Evolutionary conservation across 2,113 vertebrate genomes (phyloP), one percentile per base, ranked within the genome.

Genomic region (Plecturocebus donacophilus): DNA sequence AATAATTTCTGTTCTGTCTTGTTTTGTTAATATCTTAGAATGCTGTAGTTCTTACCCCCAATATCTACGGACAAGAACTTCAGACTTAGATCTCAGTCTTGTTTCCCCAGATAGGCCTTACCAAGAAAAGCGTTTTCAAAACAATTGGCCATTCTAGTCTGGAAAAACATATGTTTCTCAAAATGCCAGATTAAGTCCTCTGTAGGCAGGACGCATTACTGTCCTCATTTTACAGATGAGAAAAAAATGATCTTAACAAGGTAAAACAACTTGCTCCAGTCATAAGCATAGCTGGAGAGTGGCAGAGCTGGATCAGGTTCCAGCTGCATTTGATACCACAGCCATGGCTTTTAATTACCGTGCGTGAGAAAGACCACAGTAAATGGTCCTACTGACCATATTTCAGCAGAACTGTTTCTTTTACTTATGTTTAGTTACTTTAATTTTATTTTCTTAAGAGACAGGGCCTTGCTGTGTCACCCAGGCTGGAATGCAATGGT

Each of bases 41-140:
- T 86, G 85, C 83, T 58, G n/a, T 8, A 68, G 23, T 45, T 52
- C 54, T 92, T 87, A 10, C 17, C 1, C 49, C 32, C 40, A 49
- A 2, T 8, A 71, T 45, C 58, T 71, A 32, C 87, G 49, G 75
- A 58, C 3, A 68, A 76, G 61, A 47, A 40, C 52, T 93, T 73
- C 64, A 90, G 40, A 87, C 17, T 12, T 25, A 45, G 47, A 86
- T 42, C 21, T 75, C 54, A 75, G 25, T 75, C 86, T 83, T 64
- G 14, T 83, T 96, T 91, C 23, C 38, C 20, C 10, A 84, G 42
- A 61, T 66, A 35, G 42, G 8, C 2, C 47, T 81, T 83, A 71
- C 38, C 35, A 91, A 82, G 68, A 95, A 87, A 92, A 95, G 40
- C 66, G n/a, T 88, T 77, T 95, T 84, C 47, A 49, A 2, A 73